Evolutionary conservation across 2,797 vertebrate species (phyloP).

Genomic region (Iguana delicatissima): DNA sequence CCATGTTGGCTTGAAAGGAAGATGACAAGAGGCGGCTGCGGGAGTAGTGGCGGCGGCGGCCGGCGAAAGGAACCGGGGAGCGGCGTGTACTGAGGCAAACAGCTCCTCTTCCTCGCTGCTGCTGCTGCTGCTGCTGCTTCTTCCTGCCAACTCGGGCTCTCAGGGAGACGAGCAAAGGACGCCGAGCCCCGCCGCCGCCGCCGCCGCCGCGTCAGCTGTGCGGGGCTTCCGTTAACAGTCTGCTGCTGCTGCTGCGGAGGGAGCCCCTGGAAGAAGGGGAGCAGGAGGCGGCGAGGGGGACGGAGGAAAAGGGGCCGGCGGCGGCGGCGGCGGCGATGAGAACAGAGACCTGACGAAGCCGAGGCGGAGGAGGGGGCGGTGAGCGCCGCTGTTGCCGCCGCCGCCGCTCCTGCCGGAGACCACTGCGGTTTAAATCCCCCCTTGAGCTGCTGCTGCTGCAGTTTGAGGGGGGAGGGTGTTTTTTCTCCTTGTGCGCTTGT

Average conservation of each 20-base stretch:
- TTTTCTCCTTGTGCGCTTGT: background rate
- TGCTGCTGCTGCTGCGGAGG: background rate
- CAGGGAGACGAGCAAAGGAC: conserved; percentile 4
- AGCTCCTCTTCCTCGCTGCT: too few species aligned
- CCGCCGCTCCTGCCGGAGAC: conserved; percentile 53
- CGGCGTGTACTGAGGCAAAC: conserved; percentile 39
- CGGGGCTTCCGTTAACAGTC: conserved; percentile 24
- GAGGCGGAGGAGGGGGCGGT: conserved; percentile 50
- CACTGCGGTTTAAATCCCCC: conserved; percentile 67
- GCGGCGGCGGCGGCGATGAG: conserved; percentile 38
- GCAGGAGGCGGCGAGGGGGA: conserved; percentile 21
- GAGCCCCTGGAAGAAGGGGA: conserved; percentile 40
- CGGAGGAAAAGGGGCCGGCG: background rate
- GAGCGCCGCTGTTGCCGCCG: conserved; percentile 20
- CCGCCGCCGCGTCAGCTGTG: conserved; percentile 30
- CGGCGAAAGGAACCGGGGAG: conserved; percentile 5
- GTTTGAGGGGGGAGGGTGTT: conserved; percentile 64
- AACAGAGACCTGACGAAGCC: conserved; percentile 27
- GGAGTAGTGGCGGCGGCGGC: conserved; percentile 50
- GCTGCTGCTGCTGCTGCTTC: background rate
- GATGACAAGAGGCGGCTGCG: conserved; percentile 76
- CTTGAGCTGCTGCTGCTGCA: conserved; percentile 56
- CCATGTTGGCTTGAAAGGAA: conserved; percentile 80
- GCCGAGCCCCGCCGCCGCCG: conserved; percentile 9
- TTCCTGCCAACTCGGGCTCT: conserved; percentile 3